phyloP scores from a whole-genome alignment of 2,888 invertebrate species.

The Andrena dorsata region DNA sequence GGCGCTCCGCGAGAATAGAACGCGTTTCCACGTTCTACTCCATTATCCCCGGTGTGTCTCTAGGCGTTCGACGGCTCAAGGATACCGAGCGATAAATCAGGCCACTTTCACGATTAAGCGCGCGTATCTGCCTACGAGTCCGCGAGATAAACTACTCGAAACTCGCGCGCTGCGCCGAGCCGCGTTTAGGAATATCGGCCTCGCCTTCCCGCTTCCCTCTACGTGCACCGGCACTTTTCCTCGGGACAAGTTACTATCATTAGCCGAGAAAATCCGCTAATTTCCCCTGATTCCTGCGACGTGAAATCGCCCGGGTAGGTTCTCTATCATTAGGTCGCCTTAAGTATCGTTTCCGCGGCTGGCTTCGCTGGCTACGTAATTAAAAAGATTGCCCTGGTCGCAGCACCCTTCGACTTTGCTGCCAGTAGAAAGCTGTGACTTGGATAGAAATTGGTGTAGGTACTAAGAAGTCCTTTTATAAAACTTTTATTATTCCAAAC shows the following conservation, averaged over 20 bases:
- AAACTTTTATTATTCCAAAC: too few relatives aligned
- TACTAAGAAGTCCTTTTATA: too few relatives aligned
- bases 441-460: neutral
- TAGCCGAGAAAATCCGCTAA: slow-evolving; percentile 36
- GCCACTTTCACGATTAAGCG: slow-evolving; percentile 48
- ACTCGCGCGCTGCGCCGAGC: neutral
- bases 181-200: neutral
- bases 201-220: neutral
- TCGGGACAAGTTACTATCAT: slow-evolving; percentile 7
- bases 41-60: slow-evolving; percentile 38
- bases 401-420: slow-evolving; percentile 13
- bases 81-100: slow-evolving; percentile 32
- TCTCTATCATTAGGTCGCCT: slow-evolving; percentile 25
- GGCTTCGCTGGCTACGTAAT: slow-evolving; percentile 1
- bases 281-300: slow-evolving; percentile 15
- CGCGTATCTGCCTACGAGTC: neutral
- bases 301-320: neutral
- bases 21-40: slow-evolving; percentile 33
- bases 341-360: neutral
- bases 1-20: slow-evolving; percentile 26
- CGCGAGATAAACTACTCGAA: neutral
- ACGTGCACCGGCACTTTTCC: neutral
- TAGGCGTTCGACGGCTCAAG: slow-evolving; percentile 22
- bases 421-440: neutral
- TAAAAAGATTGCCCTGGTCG: slow-evolving; percentile 24